Evolutionary conservation across 2,113 vertebrate genomes (phyloP), one percentile per base, ranked within the genome.

Genomic region (Menidia beryllina): DNA sequence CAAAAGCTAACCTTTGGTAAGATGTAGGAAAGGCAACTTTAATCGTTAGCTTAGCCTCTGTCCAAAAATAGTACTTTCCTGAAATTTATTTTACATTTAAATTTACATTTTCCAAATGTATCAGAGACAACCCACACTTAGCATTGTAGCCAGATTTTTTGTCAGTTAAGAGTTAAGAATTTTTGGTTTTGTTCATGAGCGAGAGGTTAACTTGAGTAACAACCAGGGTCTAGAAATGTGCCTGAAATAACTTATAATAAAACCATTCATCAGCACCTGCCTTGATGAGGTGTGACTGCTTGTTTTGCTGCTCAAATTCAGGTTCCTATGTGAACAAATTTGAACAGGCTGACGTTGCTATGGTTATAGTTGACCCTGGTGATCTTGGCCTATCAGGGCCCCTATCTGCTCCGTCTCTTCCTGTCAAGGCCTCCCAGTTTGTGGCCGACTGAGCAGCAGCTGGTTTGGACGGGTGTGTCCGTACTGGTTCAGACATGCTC

Each of bases 381-480:
- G 75, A 87, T 79, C 77, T 70, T 55, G 89, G 79, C 69, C 78
- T 84, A 84, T 79, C 57, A 63, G 61, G 61, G 81, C 66, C 50
- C 77, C 80, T 92, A 94, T 94, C 92, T 93, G 91, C 88, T 81
- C 69, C 83, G 79, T 75, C 53, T 58, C 36, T 43, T 36, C 13
- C 27, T 27, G 47, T 34, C 43, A 19, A 47, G 63, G 57, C 73
- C 75, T 47, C 55, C 26, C 72, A 49, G 60, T 67, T 81, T 56
- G 73, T 54, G 55, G 25, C 57, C n/a, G 50, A 65, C 19, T 59
- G 58, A 81, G 64, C 23, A 0, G 70, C 83, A 90, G 81, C 79
- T 85, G 94, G 83, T 86, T 83, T 88, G 94, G 93, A 91, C 74
- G 86, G 83, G 90, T 86, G 80, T 84, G 81, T 88, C 88, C 71